Evolutionary conservation across 2,888 invertebrate species (phyloP).

Genomic region (Mythimna pallens): DNA sequence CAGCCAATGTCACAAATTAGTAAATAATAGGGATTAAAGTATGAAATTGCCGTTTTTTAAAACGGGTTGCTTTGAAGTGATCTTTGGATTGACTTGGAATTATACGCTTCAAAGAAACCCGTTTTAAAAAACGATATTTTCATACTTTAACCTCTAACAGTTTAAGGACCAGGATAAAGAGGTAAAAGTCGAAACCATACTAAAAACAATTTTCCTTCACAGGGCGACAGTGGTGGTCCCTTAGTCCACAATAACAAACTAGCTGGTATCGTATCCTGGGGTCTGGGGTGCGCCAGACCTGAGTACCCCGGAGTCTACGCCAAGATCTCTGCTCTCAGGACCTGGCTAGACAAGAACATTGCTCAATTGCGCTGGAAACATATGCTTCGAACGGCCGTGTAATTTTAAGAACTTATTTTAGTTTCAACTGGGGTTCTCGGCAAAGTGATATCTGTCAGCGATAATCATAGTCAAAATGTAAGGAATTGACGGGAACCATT

Average conservation of each 20-base stretch:
- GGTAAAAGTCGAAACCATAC: no score
- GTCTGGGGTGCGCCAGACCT: slow-evolving; percentile 86
- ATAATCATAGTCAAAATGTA: neutral
- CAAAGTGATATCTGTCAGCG: neutral
- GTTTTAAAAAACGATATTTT: no score
- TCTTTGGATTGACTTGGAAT: no score
- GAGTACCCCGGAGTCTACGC: slow-evolving; percentile 87
- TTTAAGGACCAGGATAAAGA: no score
- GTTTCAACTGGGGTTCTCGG: neutral
- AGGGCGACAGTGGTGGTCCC: slow-evolving; percentile 90
- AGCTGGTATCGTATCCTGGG: slow-evolving; percentile 87
- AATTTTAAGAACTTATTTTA: slow-evolving; percentile 4
- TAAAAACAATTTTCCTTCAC: neutral
- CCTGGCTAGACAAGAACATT: slow-evolving; percentile 82
- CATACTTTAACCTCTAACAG: no score
- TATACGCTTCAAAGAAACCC: no score
- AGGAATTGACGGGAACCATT: no score
- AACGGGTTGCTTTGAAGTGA: no score
- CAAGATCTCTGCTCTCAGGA: slow-evolving; percentile 82
- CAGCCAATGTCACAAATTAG: no score
- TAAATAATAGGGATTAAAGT: no score
- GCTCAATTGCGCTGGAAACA: slow-evolving; percentile 72
- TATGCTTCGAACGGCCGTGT: slow-evolving; percentile 61
- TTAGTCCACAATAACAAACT: slow-evolving; percentile 83
- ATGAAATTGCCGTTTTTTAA: no score